Percentiles rank a stretch among this genome's conserved stretches.
These are phyloP conservation scores for Callimorpha dominula DNA, from an alignment of 2,888 invertebrate genomes.

Conservation along the genomic window DNA sequence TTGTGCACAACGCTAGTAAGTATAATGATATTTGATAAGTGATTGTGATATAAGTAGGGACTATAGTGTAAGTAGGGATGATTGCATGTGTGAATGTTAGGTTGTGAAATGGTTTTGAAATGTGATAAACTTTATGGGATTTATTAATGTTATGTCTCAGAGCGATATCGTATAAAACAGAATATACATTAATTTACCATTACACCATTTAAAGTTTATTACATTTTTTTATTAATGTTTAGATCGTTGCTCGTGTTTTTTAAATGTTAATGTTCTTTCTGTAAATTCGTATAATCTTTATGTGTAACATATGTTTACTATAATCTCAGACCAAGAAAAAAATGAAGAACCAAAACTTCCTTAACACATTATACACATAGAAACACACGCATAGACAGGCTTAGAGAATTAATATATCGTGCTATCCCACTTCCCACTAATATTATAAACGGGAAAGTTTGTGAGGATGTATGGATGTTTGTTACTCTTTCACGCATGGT, in stretches of 20 bases:
- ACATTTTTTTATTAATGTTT: background rate
- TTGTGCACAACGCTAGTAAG: constrained; percentile 96
- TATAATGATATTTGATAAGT: constrained; percentile 53
- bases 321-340: constrained; percentile 1
- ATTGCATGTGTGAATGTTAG: constrained; percentile 18
- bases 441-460: no score
- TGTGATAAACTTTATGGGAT: constrained; percentile 9
- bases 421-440: no score
- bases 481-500: no score
- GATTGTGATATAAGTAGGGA: constrained; percentile 7
- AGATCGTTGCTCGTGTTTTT: background rate
- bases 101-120: constrained; percentile 5
- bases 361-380: background rate
- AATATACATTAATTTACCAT: no score
- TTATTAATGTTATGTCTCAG: no score
- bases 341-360: background rate
- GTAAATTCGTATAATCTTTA: background rate
- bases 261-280: background rate
- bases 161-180: no score
- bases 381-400: no score
- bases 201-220: background rate
- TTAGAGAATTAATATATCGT: no score
- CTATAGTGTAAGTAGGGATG: constrained; percentile 17
- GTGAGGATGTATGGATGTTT: no score
- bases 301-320: background rate